Conservation (phyloP, 2,797 vertebrate species). For the Pagetopsis macropterus region DNA sequence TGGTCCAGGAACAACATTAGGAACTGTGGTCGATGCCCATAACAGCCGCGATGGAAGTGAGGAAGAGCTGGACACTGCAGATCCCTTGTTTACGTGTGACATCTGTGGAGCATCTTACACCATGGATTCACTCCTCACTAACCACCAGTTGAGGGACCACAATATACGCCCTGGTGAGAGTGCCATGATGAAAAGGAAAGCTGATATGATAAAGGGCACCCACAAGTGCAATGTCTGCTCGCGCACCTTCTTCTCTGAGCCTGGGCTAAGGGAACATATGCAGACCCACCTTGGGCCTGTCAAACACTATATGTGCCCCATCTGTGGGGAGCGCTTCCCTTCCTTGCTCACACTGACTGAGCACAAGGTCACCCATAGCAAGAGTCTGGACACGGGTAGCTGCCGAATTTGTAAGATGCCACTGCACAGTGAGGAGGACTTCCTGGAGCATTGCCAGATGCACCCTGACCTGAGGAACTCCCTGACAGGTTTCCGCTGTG, state of each 20-base stretch:
- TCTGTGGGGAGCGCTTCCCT: slow-evolving; percentile 97
- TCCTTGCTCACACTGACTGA: slow-evolving; percentile 98
- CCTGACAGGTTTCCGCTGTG: slow-evolving; percentile 97
- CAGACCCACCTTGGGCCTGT: slow-evolving; percentile 99
- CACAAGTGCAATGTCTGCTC: slow-evolving; percentile 99
- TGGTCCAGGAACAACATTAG: slow-evolving; percentile 64
- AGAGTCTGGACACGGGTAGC: slow-evolving; percentile 98
- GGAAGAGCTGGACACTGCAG: slow-evolving; percentile 93
- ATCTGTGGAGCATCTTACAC: slow-evolving; percentile 99
- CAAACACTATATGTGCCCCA: slow-evolving; percentile 99
- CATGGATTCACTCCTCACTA: slow-evolving; percentile 96
- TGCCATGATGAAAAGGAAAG: slow-evolving; percentile 94
- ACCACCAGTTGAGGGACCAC: slow-evolving; percentile 98
- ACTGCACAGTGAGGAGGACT: slow-evolving; percentile 96
- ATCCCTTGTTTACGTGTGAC: slow-evolving; percentile 96
- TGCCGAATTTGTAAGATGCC: slow-evolving; percentile 99
- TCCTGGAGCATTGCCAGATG: slow-evolving; percentile 99
- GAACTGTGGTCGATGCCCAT: slow-evolving; percentile 85
- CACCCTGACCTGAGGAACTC: slow-evolving; percentile 98
- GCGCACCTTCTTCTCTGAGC: slow-evolving; percentile 98
- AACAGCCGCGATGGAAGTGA: slow-evolving; percentile 95
- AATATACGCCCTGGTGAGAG: slow-evolving; percentile 98
- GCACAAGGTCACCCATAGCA: slow-evolving; percentile 99
- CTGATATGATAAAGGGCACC: slow-evolving; percentile 97
- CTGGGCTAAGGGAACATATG: slow-evolving; percentile 97